These are phyloP conservation scores for Ptychodera flava DNA, from an alignment of 35 echinoderm and acorn worm species.

Conservation along the genomic window DNA sequence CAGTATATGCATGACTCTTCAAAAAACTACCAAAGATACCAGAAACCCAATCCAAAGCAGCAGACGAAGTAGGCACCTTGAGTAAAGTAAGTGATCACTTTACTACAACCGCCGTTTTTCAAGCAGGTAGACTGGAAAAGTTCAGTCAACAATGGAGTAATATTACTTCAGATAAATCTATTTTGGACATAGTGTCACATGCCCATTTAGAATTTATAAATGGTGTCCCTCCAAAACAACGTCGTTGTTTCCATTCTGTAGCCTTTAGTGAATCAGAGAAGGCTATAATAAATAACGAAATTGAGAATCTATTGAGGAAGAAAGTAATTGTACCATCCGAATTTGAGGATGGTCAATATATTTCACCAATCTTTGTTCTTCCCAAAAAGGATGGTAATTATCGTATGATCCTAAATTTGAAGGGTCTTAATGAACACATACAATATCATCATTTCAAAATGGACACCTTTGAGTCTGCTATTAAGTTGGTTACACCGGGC, in stretches of 20 bases:
- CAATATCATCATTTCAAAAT: slow-evolving; percentile 55
- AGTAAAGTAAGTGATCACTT: not conserved
- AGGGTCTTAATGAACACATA: slow-evolving; percentile 25
- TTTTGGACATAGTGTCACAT: slow-evolving; percentile 11
- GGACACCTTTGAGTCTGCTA: slow-evolving; percentile 29
- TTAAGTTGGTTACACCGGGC: slow-evolving; percentile 10
- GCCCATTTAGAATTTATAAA: slow-evolving; percentile 23
- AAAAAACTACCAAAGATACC: slow-evolving; percentile 4
- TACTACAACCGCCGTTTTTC: not conserved
- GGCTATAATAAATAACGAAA: slow-evolving; percentile 12
- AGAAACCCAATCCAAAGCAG: slow-evolving; percentile 10
- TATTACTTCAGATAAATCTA: slow-evolving; percentile 34
- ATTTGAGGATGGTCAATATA: slow-evolving; percentile 19
- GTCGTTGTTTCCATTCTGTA: not conserved
- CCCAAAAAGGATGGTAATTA: slow-evolving; percentile 57
- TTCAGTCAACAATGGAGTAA: slow-evolving; percentile 3
- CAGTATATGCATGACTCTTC: not conserved
- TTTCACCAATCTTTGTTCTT: slow-evolving; percentile 45
- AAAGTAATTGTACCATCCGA: slow-evolving; percentile 9
- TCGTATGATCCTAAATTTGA: slow-evolving; percentile 40
- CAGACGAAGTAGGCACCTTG: slow-evolving; percentile 14
- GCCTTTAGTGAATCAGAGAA: not conserved
- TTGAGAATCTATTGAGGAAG: slow-evolving; percentile 31
- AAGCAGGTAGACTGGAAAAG: slow-evolving; percentile 21
- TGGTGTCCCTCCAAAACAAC: slow-evolving; percentile 8